Percentiles rank a stretch among this genome's conserved stretches.
phyloP scores from a whole-genome alignment of 64 coral and sea anemone genomes.

The Actinia tenebrosa region DNA sequence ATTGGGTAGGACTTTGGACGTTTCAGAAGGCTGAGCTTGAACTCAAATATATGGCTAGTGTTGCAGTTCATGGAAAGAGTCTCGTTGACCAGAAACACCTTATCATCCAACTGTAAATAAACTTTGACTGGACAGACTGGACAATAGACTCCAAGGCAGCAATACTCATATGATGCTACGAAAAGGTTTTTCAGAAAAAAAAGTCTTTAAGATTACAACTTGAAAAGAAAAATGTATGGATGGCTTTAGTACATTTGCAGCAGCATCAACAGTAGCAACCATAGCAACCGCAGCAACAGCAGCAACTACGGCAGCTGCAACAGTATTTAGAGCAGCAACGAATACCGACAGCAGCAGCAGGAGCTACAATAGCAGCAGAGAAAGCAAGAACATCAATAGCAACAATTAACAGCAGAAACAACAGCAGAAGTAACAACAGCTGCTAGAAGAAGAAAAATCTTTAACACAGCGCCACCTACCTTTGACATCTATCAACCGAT shows the following conservation, averaged over 20 bases:
- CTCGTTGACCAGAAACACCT: constrained; percentile 1
- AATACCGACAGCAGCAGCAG: no score
- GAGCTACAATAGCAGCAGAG: no score
- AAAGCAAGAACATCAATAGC: no score
- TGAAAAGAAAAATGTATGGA: not conserved
- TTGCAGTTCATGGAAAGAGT: constrained; percentile 1
- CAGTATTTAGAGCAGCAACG: no score
- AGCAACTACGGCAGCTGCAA: no score
- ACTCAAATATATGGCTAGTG: not conserved
- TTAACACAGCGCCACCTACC: not conserved
- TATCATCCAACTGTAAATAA: constrained; percentile 16
- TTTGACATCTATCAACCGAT: not conserved
- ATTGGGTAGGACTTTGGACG: not conserved
- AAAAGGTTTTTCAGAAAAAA: not conserved
- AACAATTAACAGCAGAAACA: no score
- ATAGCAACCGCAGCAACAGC: no score
- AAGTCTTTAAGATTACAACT: no score
- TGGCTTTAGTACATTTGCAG: no score
- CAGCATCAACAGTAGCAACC: not conserved
- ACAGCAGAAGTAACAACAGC: no score
- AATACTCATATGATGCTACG: constrained; percentile 34
- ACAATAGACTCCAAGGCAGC: constrained; percentile 28
- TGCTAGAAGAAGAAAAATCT: no score
- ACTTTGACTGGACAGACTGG: constrained; percentile 18
- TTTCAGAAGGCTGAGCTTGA: not conserved